These are phyloP conservation scores for Rhinolophus ferrumequinum DNA, from an alignment of 2,113 vertebrate genomes.

Conservation along the genomic window DNA sequence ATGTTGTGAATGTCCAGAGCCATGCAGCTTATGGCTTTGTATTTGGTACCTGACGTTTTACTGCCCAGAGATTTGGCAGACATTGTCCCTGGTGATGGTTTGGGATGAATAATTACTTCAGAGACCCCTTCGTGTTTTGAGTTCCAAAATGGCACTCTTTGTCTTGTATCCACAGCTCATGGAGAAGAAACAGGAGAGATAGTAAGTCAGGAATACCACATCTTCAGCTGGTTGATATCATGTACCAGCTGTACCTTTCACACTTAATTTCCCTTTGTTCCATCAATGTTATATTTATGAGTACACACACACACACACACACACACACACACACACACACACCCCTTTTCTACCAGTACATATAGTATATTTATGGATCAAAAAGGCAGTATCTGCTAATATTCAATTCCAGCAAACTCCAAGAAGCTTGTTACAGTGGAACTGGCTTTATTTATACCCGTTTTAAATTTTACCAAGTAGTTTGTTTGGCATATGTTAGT, in stretches of 20 bases:
- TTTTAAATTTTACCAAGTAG: background rate
- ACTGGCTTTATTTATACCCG: background rate
- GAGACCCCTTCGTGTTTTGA: background rate
- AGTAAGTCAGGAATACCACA: background rate
- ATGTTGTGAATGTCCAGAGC: background rate
- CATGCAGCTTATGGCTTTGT: background rate
- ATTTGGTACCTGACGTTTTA: background rate
- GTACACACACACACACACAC: rapidly evolving
- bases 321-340: rapidly evolving
- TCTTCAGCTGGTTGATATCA: background rate
- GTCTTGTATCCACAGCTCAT: background rate
- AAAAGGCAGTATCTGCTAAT: background rate
- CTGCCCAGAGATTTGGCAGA: background rate
- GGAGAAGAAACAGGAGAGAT: background rate
- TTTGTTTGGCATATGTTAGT: background rate
- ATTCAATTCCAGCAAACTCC: background rate
- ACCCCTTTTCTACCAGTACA: background rate
- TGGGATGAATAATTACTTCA: slow-evolving; percentile 18
- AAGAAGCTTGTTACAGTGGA: background rate
- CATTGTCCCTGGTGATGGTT: background rate
- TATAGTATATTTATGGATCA: background rate
- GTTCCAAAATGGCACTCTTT: background rate
- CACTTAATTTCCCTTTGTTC: background rate
- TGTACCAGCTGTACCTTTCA: background rate
- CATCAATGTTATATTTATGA: background rate